Base-by-base conservation (phyloP, 2,888 invertebrate species). In the Lottia scabra region DNA sequence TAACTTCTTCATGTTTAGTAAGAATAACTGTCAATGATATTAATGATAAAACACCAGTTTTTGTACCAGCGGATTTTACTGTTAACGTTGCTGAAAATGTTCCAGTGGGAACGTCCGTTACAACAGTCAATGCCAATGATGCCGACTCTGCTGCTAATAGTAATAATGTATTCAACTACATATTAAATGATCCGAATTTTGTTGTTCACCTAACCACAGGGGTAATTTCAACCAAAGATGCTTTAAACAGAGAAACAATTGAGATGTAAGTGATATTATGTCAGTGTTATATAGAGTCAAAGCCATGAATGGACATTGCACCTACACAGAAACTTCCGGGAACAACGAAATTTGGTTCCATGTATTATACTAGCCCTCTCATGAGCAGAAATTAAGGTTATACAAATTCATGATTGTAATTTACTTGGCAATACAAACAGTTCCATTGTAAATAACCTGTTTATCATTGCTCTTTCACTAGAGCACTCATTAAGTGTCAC, bases 31-130 rank as follows among this genome's bases (percentile, higher is more conserved):
- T 85, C 10, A 67, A 64, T 30, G 86, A 86, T 70, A 27, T 83
- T 8, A 86, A 86, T 70, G 86, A 86, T 71, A 84, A 83, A 62
- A 67, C 78, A 0, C 85, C 86, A 1, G 66, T 69, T 3, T 83
- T 84, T 67, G 66, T 66, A 10, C 80, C 78, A 1, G 45, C 68
- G 8, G 63, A 75, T 67, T 78, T 81, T 63, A 75, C 81, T 12
- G 72, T 82, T 15, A 74, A 70, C 8, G 56, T 84, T 3, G 15
- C 65, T 6, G 85, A 85, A 72, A 69, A 80, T 56, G 74, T 76
- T 12, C 43, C 82, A 4, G 68, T 80, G 6, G 80, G 81, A n/a
- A 81, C 80, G n/a, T 43, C 73, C 0, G 70, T 86, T 8, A 78
- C 80, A 3, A 79, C 78, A 6, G 76, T 80, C 12, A 56, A 65